phyloP scores from a whole-genome alignment of 2,888 invertebrate genomes.

The Drosophila siamana region DNA sequence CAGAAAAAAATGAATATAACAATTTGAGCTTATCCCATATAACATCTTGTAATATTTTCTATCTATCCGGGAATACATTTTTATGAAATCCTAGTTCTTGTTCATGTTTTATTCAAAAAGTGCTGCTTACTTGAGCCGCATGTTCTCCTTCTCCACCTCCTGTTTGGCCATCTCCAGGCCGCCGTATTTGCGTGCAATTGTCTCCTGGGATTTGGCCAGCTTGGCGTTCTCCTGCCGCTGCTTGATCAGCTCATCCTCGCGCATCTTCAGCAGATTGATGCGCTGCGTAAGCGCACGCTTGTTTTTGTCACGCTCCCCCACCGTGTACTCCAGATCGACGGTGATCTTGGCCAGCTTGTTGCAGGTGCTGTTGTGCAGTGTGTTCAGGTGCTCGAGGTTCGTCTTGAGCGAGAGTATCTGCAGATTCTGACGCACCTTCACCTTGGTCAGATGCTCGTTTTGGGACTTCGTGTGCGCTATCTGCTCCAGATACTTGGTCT shows the following conservation, averaged over 20 bases:
- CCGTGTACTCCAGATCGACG: conserved; percentile 83
- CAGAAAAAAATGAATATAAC: too few relatives aligned
- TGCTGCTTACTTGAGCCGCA: conserved; percentile 75
- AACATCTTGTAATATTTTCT: too few relatives aligned
- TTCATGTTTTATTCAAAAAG: too few relatives aligned
- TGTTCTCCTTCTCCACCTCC: conserved; percentile 78
- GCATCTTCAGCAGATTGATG: conserved; percentile 82
- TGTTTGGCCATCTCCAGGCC: conserved; percentile 76
- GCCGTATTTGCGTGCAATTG: conserved; percentile 81
- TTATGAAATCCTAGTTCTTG: too few relatives aligned
- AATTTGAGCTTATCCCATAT: too few relatives aligned
- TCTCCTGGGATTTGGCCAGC: conserved; percentile 82
- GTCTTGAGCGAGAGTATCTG: conserved; percentile 84
- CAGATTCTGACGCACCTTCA: conserved; percentile 84
- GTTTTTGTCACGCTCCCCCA: conserved; percentile 82
- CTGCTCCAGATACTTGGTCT: conserved; percentile 77
- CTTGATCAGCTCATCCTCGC: conserved; percentile 84
- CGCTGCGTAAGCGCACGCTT: conserved; percentile 81
- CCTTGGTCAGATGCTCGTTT: conserved; percentile 80
- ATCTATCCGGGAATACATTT: too few relatives aligned
- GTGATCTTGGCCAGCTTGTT: conserved; percentile 83
- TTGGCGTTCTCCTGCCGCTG: conserved; percentile 82
- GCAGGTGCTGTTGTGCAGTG: conserved; percentile 80
- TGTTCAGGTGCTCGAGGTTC: conserved; percentile 82
- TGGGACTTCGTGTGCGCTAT: conserved; percentile 72